Conservation (phyloP, 2,113 vertebrate genomes). For the Scalopus aquaticus region DNA sequence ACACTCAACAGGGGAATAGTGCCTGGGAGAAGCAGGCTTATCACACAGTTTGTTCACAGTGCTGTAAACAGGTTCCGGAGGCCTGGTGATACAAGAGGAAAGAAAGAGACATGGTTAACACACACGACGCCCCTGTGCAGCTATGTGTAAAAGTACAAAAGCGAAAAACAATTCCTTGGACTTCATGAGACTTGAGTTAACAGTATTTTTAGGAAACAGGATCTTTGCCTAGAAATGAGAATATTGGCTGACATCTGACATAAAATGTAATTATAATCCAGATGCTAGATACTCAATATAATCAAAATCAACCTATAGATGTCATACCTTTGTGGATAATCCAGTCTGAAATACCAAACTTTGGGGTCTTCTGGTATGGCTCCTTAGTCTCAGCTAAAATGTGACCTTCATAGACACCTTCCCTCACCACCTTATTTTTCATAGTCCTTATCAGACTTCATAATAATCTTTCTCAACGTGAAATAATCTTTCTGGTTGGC, state of each 20-base stretch:
- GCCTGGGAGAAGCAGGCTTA: constrained; percentile 95
- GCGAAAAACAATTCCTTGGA: background rate
- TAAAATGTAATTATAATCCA: background rate
- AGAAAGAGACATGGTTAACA: constrained; percentile 73
- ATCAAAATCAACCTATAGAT: background rate
- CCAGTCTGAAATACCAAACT: background rate
- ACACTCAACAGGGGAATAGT: constrained; percentile 96
- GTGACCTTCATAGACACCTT: background rate
- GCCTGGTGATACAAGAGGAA: constrained; percentile 90
- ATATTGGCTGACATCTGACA: background rate
- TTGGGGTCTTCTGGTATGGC: background rate
- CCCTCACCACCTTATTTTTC: background rate
- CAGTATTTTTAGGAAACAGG: background rate
- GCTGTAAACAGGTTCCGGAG: constrained; percentile 99
- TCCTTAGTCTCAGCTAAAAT: background rate
- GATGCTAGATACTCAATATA: background rate
- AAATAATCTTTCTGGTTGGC: background rate
- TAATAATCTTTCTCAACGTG: background rate
- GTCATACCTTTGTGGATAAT: background rate
- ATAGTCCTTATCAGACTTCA: background rate
- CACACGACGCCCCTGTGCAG: constrained; percentile 24
- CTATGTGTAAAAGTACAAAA: background rate
- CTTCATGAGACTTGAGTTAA: background rate
- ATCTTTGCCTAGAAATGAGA: background rate
- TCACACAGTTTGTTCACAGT: constrained; percentile 99